Conservation (phyloP, 1,140 invertebrate species). For the Centruroides vittatus region DNA sequence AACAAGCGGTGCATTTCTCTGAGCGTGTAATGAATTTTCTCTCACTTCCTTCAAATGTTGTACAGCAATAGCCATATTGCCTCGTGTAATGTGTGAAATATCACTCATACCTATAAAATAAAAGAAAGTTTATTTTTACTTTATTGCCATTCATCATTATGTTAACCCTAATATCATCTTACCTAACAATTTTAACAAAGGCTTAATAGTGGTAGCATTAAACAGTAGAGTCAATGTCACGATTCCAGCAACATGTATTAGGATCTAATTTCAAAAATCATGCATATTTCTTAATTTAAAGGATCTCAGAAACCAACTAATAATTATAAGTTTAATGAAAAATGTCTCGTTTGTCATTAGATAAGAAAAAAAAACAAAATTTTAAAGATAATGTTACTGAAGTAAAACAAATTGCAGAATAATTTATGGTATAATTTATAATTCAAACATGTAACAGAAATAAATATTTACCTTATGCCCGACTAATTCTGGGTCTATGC, state of each 20-base stretch:
- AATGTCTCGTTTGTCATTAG: background rate
- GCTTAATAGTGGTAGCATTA: constrained; percentile 31
- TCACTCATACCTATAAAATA: constrained; percentile 28
- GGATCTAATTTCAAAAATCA: constrained; percentile 21
- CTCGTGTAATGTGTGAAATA: constrained; percentile 25
- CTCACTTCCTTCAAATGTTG: constrained; percentile 24
- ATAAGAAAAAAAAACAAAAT: constrained; percentile 15
- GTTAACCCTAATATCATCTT: constrained; percentile 6
- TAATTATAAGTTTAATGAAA: background rate
- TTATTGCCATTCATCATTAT: no score
- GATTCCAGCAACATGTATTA: constrained; percentile 31
- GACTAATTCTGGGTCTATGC: background rate
- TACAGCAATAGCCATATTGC: constrained; percentile 30
- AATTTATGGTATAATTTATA: background rate
- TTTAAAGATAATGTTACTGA: background rate
- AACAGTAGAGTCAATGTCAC: constrained; percentile 31
- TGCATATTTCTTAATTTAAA: no score
- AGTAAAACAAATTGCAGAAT: background rate
- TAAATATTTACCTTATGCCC: background rate
- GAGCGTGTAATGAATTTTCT: constrained; percentile 24
- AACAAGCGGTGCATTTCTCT: constrained; percentile 32
- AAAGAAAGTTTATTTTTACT: no score
- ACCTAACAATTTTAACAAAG: constrained; percentile 29
- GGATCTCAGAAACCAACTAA: no score
- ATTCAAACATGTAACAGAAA: background rate